Base-by-base conservation (phyloP, 1,140 invertebrate genomes). In the Stegodyphus dumicola region DNA sequence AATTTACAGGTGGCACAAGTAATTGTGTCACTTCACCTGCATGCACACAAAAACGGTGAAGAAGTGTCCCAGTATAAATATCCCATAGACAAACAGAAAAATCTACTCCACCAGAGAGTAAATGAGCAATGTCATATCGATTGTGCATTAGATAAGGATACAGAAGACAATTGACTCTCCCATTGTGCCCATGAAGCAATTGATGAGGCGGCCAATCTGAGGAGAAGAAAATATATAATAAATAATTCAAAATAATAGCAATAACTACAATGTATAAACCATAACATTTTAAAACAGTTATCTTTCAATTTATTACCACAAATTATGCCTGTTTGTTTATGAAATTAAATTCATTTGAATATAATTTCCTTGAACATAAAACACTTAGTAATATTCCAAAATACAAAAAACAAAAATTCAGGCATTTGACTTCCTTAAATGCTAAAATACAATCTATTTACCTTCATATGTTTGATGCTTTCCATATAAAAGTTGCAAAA, bases 81-180 rank as follows among this genome's bases (percentile, higher is more conserved):
- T 99, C 98, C 98, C 98, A 99, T 0, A 99, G 91, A 89, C 96
- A 98, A 6, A 99, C 97, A 1, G 97, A 97, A 91, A 99, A 99
- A 90, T 99, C 98, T 15, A 98, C 95, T 4, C 97, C 97, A 18
- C 98, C 98, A 0, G 97, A 99, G 0, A 99, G 93, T 13, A 99
- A 91, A 91, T 97, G 95, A 6, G 94, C 92, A 85, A 96, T 94
- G 89, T 99, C 97, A 90, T 99, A 99, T 85, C 98, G 94, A n/a
- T 93, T 91, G 89, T 98, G 94, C 15, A 97, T 94, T 89, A 97
- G 95, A 88, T 98, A 95, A 11, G 98, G 98, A 90, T 99, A 99
- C 0, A 99, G 91, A 4, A 99, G 91, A 90, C 97, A 98, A 89
- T 98, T 99, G 0, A 99, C 97, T 71, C 96, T 92, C 0, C 97